Evolutionary conservation across 1,140 invertebrate genomes (phyloP), one percentile per base, ranked within the genome.

Genomic region (Platyura marginata): DNA sequence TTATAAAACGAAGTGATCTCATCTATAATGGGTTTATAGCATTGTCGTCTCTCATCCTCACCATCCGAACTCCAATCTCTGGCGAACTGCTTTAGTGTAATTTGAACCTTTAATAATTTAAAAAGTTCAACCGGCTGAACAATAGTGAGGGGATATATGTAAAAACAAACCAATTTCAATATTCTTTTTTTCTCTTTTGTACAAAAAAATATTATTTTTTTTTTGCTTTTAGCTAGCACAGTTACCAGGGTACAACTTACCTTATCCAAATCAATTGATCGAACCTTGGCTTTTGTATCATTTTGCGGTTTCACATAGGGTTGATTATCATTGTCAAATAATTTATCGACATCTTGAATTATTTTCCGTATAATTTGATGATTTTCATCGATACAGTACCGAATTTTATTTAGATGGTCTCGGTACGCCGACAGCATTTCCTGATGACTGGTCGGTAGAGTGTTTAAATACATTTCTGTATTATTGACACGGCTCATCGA

Each of bases 61-160:
- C 94, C 94, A 43, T 81, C 77, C 1, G 65, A 58, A 52, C 87
- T 91, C 95, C 95, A 98, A 63, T 98, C 95, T 19, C 95, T 66
- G 4, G 91, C 85, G 55, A 98, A 75, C 57, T 97, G 91, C 60
- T 95, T 95, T 45, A 98, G 67, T 3, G 91, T 89, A 21, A 85
- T 83, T 57, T 91, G 83, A 3, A 95, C 85, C 62, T 91, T n/a
- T 5, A 18, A 38, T 3, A 34, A 34, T 4, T 34, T n/a, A n/a
- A n/a, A n/a, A n/a, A n/a, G n/a, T n/a, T n/a, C n/a, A n/a, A n/a
- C n/a, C n/a, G n/a, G n/a, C n/a, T n/a, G n/a, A n/a, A n/a, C n/a
- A n/a, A n/a, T n/a, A n/a, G n/a, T n/a, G n/a, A n/a, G n/a, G n/a
- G n/a, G n/a, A n/a, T n/a, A n/a, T n/a, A n/a, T n/a, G n/a, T n/a